Evolutionary conservation across 2,113 vertebrate genomes (phyloP).

Genomic region (Hirundichthys speculiger): DNA sequence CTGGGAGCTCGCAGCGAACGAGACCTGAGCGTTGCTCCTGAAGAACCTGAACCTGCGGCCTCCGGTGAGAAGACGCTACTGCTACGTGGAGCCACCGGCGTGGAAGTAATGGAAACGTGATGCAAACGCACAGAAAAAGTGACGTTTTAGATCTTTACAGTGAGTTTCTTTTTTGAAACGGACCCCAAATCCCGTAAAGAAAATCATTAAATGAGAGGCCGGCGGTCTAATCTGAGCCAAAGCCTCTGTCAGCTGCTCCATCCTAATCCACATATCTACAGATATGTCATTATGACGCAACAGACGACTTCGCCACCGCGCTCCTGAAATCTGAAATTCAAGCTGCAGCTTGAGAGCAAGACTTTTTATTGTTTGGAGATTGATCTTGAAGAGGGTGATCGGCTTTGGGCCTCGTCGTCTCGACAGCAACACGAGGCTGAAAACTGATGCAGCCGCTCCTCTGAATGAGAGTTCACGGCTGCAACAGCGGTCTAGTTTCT

Average conservation of each 20-base stretch:
- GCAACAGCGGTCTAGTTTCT: too few relatives aligned
- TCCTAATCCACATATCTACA: conserved; percentile 69
- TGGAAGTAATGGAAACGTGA: conserved; percentile 34
- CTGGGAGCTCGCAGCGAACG: conserved; percentile 28
- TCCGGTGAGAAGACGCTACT: conserved; percentile 42
- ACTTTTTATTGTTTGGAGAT: background rate
- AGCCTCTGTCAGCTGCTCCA: conserved; percentile 68
- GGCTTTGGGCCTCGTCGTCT: too few relatives aligned
- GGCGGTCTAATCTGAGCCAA: conserved; percentile 64
- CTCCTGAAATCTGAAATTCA: background rate
- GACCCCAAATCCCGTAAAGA: conserved; percentile 43
- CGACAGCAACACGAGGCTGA: too few relatives aligned
- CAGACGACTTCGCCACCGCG: background rate
- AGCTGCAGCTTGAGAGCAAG: background rate
- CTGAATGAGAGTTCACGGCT: too few relatives aligned
- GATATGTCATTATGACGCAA: conserved; percentile 55
- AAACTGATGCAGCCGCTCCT: too few relatives aligned
- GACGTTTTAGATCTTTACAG: too few relatives aligned
- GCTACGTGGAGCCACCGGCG: conserved; percentile 37
- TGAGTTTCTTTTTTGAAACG: too few relatives aligned
- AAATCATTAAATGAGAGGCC: conserved; percentile 63
- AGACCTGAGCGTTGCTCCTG: conserved; percentile 43
- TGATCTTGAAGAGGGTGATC: background rate
- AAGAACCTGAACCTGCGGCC: conserved; percentile 45
- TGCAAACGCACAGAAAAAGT: conserved; percentile 5